Evolutionary conservation across 2,797 vertebrate genomes (phyloP), one percentile per base, ranked within the genome.

Genomic region (Pipistrellus pipistrellus): DNA sequence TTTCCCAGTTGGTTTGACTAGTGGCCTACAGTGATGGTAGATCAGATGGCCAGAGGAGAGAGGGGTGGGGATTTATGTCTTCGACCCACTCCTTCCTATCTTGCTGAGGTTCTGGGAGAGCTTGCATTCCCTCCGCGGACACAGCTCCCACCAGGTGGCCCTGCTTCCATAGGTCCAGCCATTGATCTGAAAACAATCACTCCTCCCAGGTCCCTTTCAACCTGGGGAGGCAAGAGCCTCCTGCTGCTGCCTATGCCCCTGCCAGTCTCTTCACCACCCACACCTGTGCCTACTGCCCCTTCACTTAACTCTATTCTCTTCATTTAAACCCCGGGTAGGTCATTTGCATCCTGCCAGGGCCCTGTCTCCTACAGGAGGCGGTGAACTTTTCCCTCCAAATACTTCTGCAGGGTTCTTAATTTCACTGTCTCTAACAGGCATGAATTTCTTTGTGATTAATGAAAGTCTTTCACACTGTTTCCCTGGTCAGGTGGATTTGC

Each of bases 201-300:
- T 15, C 18, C 80, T 46, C 8, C 30, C 32, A 41, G 62, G 4
- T 9, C 32, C 8, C 41, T 25, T 86, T 68, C 6, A 64, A 3
- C 30, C 44, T n/a, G 2, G 1, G 15, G 15, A 3, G 1, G 25
- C 32, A 14, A 12, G 13, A 57, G 3, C 32, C 76, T 35, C 14
- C 15, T 2, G 15, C 62, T 48, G 57, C 17, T 27, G 48, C 15
- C 23, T 57, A 6, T 17, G 17, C 13, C 35, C 8, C 17, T 6
- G 4, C 32, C 11, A 18, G 44, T 27, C 15, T 23, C 51, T 64
- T 84, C 23, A 0, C 27, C 0, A 1, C 4, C 35, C 17, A 30
- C 2, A 1, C 10, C 15, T 46, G 66, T 53, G 6, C 27, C 9
- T 11, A 25, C 4, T 9, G 11, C 11, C 3, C 53, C 25, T 75